Evolutionary conservation across 1,140 invertebrate species (phyloP).

Genomic region (Drosophila ohnishii): DNA sequence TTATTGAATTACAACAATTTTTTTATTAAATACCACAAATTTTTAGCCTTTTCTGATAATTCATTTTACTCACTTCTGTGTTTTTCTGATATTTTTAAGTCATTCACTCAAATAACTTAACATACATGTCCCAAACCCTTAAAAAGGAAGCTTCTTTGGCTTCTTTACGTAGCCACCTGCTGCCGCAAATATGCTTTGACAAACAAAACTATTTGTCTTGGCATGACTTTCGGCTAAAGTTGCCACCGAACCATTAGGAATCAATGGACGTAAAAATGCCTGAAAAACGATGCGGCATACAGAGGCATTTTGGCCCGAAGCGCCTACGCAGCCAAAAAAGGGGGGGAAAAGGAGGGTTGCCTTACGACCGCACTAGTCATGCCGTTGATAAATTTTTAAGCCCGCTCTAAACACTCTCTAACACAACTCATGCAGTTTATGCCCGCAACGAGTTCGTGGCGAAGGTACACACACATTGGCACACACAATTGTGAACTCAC

Average conservation of each 20-base stretch:
- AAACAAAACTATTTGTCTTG: slow-evolving; percentile 76
- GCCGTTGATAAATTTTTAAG: slow-evolving; percentile 78
- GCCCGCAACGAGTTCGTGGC: slow-evolving; percentile 50
- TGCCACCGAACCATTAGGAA: slow-evolving; percentile 55
- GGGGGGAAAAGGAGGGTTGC: slow-evolving; percentile 16
- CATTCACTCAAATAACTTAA: slow-evolving; percentile 50
- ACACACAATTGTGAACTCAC: slow-evolving; percentile 38
- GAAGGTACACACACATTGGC: slow-evolving; percentile 26
- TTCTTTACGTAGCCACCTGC: slow-evolving; percentile 30
- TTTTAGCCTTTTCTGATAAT: not conserved
- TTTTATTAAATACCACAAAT: not conserved
- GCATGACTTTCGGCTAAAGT: slow-evolving; percentile 63
- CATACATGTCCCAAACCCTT: slow-evolving; percentile 20
- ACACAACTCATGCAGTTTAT: slow-evolving; percentile 77
- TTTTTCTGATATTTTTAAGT: slow-evolving; percentile 58
- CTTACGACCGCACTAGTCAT: slow-evolving; percentile 75
- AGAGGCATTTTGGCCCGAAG: slow-evolving; percentile 34
- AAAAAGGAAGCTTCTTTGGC: slow-evolving; percentile 8
- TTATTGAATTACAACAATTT: not conserved
- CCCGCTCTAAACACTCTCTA: slow-evolving; percentile 76
- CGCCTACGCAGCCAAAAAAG: slow-evolving; percentile 22
- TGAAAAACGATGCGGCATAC: slow-evolving; percentile 59
- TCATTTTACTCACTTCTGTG: not conserved
- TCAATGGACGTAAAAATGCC: slow-evolving; percentile 76
- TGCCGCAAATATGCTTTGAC: slow-evolving; percentile 68